Base-by-base conservation (phyloP, 2,888 invertebrate genomes). In the Scaptomyza parva region DNA sequence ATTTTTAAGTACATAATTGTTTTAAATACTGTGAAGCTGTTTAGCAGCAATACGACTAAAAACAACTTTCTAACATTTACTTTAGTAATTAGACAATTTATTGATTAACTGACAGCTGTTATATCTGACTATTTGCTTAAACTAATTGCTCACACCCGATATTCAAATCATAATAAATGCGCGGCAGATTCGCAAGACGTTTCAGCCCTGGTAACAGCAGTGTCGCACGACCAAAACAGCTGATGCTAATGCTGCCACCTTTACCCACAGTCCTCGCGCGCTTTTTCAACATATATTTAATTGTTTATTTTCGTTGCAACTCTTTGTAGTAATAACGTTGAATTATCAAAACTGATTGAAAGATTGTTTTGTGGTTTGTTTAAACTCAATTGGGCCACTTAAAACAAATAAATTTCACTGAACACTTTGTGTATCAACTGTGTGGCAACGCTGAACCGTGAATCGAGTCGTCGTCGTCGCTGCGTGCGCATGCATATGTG, bases 401-500 rank as follows among this genome's bases (percentile, higher is more conserved):
- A 9, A 37, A 45, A 39, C 44, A 39, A 1, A 0, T 1, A n/a
- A 12, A 53, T 39, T 22, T 41, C 40, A 39, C 35, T 41, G 48
- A 4, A 5, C 2, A 35, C 24, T 43, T 50, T 35, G 9, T 35
- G 3, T 35, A 9, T 0, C 2, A 63, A 43, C 47, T 7, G 22
- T 54, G 48, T 76, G 74, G 74, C 74, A 74, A 60, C 77, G 39
- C 72, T 66, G 1, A n/a, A n/a, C 2, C 17, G 52, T 53, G 35
- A 70, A 71, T 50, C 61, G 61, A 62, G 50, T 62, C 55, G 67
- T 20, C 58, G 66, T 30, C 20, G 76, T 67, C 45, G 62, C 77
- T 76, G 72, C 73, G 76, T 72, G 72, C 72, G 72, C 72, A 75
- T 63, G 44, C 52, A 57, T 52, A 48, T 69, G 53, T 61, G 51